Evolutionary conservation across 2,888 invertebrate genomes (phyloP).

Genomic region (Melanostoma scalare): DNA sequence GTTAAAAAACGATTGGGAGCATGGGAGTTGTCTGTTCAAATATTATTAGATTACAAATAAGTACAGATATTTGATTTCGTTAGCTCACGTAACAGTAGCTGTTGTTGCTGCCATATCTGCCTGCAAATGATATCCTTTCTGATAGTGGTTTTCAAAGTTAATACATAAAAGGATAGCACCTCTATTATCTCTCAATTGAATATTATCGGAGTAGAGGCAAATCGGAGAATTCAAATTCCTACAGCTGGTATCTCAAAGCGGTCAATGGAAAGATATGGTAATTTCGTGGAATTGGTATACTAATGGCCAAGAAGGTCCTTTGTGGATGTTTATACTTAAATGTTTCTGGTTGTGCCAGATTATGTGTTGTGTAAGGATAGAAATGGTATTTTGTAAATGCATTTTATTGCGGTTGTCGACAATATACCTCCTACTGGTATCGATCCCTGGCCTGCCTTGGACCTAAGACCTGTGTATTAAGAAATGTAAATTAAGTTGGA

Average conservation of each 20-base stretch:
- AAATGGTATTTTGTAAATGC: constrained; percentile 10
- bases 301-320: not conserved
- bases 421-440: not conserved
- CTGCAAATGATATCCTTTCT: not conserved
- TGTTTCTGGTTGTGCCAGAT: constrained; percentile 19
- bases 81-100: not conserved
- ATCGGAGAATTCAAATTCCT: too few species aligned
- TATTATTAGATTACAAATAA: not conserved
- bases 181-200: not conserved
- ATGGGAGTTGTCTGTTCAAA: not conserved
- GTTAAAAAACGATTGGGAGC: too few species aligned
- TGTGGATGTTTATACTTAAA: not conserved
- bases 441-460: too few species aligned
- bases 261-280: constrained; percentile 17
- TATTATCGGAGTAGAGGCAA: too few species aligned
- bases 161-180: not conserved
- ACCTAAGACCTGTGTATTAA: too few species aligned
- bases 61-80: not conserved
- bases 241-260: not conserved
- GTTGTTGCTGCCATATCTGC: not conserved
- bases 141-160: not conserved
- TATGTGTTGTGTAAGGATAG: constrained; percentile 9
- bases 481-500: too few species aligned
- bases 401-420: not conserved
- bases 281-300: constrained; percentile 10